Percentiles rank a stretch among this genome's conserved stretches.
These are phyloP conservation scores for Oplegnathus fasciatus DNA, from an alignment of 2,113 vertebrate species.

Conservation along the genomic window DNA sequence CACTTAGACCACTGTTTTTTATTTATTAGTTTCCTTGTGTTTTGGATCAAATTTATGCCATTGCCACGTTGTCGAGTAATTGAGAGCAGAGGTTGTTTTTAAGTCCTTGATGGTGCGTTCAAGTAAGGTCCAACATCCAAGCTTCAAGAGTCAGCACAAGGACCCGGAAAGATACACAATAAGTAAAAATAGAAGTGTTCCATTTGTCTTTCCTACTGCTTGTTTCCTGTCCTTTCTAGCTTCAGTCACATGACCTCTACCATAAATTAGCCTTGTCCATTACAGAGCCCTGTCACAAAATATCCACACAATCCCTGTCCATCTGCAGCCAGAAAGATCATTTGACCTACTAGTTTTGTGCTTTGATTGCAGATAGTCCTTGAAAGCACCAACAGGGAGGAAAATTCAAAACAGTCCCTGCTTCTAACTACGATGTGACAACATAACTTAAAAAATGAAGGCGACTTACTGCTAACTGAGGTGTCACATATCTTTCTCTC, in stretches of 20 bases:
- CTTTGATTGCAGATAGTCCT: neutral
- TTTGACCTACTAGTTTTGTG: neutral
- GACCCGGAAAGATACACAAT: neutral
- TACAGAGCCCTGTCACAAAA: neutral
- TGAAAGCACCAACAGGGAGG: neutral
- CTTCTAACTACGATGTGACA: neutral
- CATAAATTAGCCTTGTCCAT: neutral
- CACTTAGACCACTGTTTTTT: neutral
- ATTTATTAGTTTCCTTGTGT: neutral
- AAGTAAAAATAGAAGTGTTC: neutral
- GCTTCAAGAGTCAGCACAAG: neutral
- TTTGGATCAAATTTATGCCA: no score
- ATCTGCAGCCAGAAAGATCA: neutral
- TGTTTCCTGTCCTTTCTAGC: neutral
- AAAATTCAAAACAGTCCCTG: neutral
- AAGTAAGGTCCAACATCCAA: neutral
- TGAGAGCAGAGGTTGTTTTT: neutral
- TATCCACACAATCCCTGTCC: neutral
- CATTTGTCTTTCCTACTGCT: neutral
- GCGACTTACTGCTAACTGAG: neutral
- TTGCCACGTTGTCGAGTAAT: neutral
- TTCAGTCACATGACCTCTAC: neutral
- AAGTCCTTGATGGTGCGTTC: neutral
- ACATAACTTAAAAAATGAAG: neutral
- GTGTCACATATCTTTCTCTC: neutral